Evolutionary conservation across 2,113 vertebrate genomes (phyloP).

Genomic region (Eclectus roratus): DNA sequence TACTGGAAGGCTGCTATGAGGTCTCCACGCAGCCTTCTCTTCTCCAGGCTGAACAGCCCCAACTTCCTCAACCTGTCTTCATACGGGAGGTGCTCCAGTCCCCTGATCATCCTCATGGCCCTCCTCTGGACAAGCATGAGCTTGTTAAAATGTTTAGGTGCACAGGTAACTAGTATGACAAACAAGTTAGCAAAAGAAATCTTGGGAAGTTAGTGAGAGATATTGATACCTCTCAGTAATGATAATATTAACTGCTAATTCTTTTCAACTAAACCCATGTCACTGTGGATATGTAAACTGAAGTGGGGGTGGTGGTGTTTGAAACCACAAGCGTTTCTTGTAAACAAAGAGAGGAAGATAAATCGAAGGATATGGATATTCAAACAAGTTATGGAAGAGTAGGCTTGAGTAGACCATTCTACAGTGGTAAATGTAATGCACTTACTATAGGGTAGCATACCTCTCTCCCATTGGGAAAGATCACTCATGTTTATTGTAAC

Average conservation of each 20-base stretch:
- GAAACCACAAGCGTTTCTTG: not conserved
- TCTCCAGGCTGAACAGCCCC: too few species aligned
- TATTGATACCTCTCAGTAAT: not conserved
- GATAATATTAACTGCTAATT: not conserved
- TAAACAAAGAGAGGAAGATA: not conserved
- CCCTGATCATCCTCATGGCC: too few species aligned
- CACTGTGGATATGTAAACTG: not conserved
- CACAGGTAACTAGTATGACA: not conserved
- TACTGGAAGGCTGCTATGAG: too few species aligned
- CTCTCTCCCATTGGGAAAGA: not conserved
- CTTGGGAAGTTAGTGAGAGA: not conserved
- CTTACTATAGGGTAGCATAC: fast-evolving
- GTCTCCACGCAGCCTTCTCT: too few species aligned
- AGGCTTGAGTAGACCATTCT: fast-evolving
- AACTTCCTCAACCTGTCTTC: too few species aligned
- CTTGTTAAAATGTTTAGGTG: not conserved
- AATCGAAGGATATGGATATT: not conserved
- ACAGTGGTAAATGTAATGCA: not conserved
- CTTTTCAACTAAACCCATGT: not conserved
- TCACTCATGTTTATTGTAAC: not conserved
- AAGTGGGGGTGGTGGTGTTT: not conserved
- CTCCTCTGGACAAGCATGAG: too few species aligned
- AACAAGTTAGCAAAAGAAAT: not conserved
- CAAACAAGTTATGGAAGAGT: not conserved
- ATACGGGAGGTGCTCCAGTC: too few species aligned